Evolutionary conservation across 92 coral and sea anemone species (phyloP).

Genomic region (Siderastrea siderea): DNA sequence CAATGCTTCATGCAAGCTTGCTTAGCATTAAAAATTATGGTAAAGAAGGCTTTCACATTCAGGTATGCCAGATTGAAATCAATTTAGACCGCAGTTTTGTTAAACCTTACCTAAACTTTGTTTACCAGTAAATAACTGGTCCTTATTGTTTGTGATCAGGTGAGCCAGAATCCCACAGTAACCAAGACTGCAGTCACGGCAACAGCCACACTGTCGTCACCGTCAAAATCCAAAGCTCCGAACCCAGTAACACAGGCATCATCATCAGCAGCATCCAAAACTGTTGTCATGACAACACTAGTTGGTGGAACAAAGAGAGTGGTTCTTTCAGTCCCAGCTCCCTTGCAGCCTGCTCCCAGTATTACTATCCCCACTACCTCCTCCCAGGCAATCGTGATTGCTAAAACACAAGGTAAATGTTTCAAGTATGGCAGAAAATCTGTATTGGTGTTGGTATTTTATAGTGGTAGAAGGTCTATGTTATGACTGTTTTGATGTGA

Average conservation of each 20-base stretch:
- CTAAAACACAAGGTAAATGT: conserved; percentile 32
- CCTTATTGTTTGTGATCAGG: background rate
- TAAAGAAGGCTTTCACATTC: too few species aligned
- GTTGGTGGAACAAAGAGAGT: conserved; percentile 91
- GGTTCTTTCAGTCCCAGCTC: conserved; percentile 89
- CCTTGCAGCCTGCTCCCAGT: conserved; percentile 33
- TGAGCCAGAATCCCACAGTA: conserved; percentile 16
- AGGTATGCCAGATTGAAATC: too few species aligned
- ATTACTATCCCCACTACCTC: conserved; percentile 13
- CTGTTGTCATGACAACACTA: conserved; percentile 91
- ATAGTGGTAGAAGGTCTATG: too few species aligned
- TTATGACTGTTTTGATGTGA: too few species aligned
- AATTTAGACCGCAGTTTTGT: too few species aligned
- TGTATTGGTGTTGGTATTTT: too few species aligned
- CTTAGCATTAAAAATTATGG: too few species aligned
- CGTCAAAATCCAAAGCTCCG: conserved; percentile 10
- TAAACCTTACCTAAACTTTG: too few species aligned
- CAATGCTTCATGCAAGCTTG: too few species aligned
- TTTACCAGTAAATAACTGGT: background rate
- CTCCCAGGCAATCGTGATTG: conserved; percentile 14
- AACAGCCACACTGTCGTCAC: conserved; percentile 5
- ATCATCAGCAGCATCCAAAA: conserved; percentile 69
- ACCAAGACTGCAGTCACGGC: conserved; percentile 10
- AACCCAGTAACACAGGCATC: conserved; percentile 18
- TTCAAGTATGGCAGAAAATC: too few species aligned